Base-by-base conservation (phyloP, 1,140 invertebrate species). In the Penaeus vannamei region DNA sequence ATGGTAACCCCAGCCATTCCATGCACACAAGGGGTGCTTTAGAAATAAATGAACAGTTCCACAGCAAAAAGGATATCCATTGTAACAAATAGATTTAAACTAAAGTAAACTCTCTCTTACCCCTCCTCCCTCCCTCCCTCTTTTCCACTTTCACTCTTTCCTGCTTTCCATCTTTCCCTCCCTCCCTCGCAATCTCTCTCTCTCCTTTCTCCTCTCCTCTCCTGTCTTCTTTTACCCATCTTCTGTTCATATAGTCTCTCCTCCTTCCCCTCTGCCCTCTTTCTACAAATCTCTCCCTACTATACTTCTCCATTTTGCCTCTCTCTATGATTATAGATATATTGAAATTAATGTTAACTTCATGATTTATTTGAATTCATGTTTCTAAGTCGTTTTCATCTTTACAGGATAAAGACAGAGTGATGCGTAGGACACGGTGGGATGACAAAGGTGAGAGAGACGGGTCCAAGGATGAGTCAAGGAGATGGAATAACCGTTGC, bases 361-460 rank as follows among this genome's bases (percentile, higher is more conserved):
- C 0, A 53, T 17, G 10, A 53, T 53, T 12, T 53, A 14, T 53
- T 53, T 12, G 14, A 17, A 53, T 53, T 53, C 1, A 53, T 79
- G 8, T 46, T 79, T 19, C 7, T 76, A 29, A 62, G 29, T 23
- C 59, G 26, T 77, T 66, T 76, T 20, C 42, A 20, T 76, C 14
- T 32, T 76, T 20, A 23, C 81, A 84, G 81, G 60, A 66, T 85
- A 20, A 29, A 59, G 29, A 36, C 53, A 72, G 81, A 84, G 87
- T 66, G 32, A 89, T 89, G 87, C 83, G 87, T 77, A 82, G 72
- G 53, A 64, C 82, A 46, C 69, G 62, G 32, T 89, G 87, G 87
- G 87, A 89, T 66, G 53, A 79, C n/a, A 89, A 89, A 84, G 82
- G 87, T 69, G 87, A 89, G 72, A 69, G 36, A 64, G 82, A 89